Base-by-base conservation (phyloP, 2,113 vertebrate species). In the Trichomycterus rosablanca region DNA sequence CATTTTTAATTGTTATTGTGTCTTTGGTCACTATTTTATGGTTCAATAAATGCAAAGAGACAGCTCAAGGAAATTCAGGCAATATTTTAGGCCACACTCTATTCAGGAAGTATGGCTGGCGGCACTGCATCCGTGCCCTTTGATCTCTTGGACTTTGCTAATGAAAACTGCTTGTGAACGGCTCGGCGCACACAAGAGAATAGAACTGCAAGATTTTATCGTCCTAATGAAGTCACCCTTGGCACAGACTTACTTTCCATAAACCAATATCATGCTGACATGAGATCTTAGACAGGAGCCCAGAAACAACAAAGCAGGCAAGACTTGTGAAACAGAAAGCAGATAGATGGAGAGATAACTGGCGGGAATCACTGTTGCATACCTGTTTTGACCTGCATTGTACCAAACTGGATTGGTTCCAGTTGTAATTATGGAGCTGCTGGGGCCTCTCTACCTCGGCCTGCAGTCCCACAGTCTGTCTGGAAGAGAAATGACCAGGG, bases 341-440 rank as follows among this genome's bases (percentile, higher is more conserved):
- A 68, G 60, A 59, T 66, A 66, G 49, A 64, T 34, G 16, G 55
- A 22, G 58, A 46, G 46, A 37, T 44, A 57, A 59, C 26, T n/a
- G 24, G 50, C 26, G 35, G 49, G 19, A 63, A 28, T 43, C 42
- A 53, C 59, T 34, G 35, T 45, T 15, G 30, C 2, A 20, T 54
- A 51, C 55, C 26, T 67, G 56, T 66, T 66, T 40, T 70, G 68
- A 69, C 34, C 62, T 60, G 55, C 42, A 32, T 52, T 67, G 55
- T 42, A 44, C 22, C 12, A 10, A 28, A 15, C 46, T 64, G 66
- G 63, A 64, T 28, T 3, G 4, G 16, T 3, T 67, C 67, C 59
- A 56, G 65, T 50, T 51, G 69, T 48, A 45, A 66, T 62, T 44
- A 70, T 20, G 16, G 28, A 53, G 23, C 18, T 37, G 45, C 24